Conservation (phyloP, 1,140 invertebrate genomes). For the Hormaphis cornu region DNA sequence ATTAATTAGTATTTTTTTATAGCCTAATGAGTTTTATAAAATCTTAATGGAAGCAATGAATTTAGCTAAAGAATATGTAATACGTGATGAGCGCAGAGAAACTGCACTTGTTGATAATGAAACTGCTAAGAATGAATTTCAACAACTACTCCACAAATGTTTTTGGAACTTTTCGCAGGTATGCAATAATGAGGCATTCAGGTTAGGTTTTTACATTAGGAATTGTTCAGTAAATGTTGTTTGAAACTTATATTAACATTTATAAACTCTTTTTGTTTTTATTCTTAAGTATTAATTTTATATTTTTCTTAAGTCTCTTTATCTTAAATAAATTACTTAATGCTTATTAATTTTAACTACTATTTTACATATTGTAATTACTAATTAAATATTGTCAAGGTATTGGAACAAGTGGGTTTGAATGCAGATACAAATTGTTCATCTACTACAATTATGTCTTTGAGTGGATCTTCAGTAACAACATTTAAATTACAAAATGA, state of each 20-base stretch:
- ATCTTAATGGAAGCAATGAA: slow-evolving; percentile 74
- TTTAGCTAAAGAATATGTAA: slow-evolving; percentile 73
- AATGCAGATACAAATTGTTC: slow-evolving; percentile 20
- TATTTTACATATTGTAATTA: background rate
- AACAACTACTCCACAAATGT: slow-evolving; percentile 59
- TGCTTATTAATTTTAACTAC: slow-evolving; percentile 22
- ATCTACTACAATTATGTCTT: slow-evolving; percentile 15
- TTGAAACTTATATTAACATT: too few relatives aligned
- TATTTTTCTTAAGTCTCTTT: too few relatives aligned
- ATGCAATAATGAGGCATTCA: background rate
- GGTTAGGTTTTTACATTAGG: too few relatives aligned
- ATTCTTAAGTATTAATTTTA: too few relatives aligned
- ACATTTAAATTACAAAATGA: slow-evolving; percentile 2
- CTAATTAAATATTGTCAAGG: background rate
- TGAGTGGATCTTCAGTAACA: slow-evolving; percentile 16
- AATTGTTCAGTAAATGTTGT: too few relatives aligned
- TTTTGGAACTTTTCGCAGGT: slow-evolving; percentile 47
- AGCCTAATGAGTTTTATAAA: slow-evolving; percentile 78
- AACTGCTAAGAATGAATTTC: slow-evolving; percentile 55
- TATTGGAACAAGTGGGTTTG: slow-evolving; percentile 25
- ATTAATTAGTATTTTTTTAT: slow-evolving; percentile 39
- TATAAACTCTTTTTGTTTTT: too few relatives aligned
- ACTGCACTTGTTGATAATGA: slow-evolving; percentile 54
- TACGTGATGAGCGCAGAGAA: slow-evolving; percentile 62
- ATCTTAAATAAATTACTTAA: too few relatives aligned